Evolutionary conservation across 2,888 invertebrate genomes (phyloP).

Genomic region (Orthosia incerta): DNA sequence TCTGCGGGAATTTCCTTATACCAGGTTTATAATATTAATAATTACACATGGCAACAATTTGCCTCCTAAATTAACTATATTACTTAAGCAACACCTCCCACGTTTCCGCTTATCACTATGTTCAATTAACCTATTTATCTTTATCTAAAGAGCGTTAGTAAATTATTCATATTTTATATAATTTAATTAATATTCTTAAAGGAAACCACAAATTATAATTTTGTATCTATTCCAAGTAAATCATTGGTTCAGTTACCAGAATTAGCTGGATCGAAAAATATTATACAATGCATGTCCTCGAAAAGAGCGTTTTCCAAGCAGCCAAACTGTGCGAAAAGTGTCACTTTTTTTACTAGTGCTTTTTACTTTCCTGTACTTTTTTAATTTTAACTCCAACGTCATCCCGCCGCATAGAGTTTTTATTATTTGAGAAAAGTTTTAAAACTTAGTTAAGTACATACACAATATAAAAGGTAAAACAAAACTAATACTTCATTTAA

Average conservation of each 20-base stretch:
- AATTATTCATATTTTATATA: conserved; percentile 7
- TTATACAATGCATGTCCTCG: too few species aligned
- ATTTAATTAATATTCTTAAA: background rate
- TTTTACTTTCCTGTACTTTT: too few species aligned
- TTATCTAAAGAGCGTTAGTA: background rate
- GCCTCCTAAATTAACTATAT: conserved; percentile 10
- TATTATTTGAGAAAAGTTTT: too few species aligned
- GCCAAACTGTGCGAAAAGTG: too few species aligned
- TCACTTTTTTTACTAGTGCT: too few species aligned
- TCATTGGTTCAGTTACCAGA: background rate
- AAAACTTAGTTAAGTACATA: too few species aligned
- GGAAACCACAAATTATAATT: conserved; percentile 14
- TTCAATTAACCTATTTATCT: conserved; percentile 12
- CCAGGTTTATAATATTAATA: background rate
- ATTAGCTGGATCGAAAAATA: background rate
- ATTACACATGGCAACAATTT: conserved; percentile 13
- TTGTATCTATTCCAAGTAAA: background rate
- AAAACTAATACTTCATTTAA: too few species aligned
- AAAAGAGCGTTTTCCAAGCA: too few species aligned
- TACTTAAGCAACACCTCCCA: background rate
- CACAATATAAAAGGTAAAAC: too few species aligned
- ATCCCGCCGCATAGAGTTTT: too few species aligned
- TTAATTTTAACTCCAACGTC: too few species aligned
- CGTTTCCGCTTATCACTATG: background rate
- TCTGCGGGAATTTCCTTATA: background rate